Evolutionary conservation across 1,140 invertebrate genomes (phyloP).

Genomic region (Thrips palmi): DNA sequence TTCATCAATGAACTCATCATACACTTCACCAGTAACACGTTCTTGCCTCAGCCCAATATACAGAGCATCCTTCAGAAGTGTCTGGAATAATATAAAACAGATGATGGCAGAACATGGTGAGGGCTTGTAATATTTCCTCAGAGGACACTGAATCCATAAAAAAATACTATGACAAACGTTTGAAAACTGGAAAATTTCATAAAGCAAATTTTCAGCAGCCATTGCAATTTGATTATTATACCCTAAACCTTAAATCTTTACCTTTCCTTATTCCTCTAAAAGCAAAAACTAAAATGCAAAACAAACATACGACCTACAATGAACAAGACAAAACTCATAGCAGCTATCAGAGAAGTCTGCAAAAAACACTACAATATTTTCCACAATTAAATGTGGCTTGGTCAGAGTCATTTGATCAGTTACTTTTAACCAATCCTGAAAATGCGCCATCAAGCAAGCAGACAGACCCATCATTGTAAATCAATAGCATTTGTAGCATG

Average conservation of each 20-base stretch:
- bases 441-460: no score
- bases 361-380: slow-evolving; percentile 4
- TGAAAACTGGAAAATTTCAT: no score
- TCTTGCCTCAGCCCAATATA: slow-evolving; percentile 87
- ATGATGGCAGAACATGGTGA: slow-evolving; percentile 7
- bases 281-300: slow-evolving; percentile 6
- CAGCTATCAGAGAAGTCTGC: background rate
- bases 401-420: no score
- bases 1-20: slow-evolving; percentile 93
- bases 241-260: background rate
- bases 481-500: no score
- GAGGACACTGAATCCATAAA: background rate
- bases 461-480: no score
- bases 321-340: slow-evolving; percentile 2
- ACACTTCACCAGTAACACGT: slow-evolving; percentile 66
- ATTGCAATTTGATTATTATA: background rate
- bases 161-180: background rate
- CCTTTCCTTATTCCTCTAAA: background rate
- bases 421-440: no score
- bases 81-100: slow-evolving; percentile 24
- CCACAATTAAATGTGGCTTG: slow-evolving; percentile 9
- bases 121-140: background rate
- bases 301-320: background rate
- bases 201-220: no score
- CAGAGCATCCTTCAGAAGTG: slow-evolving; percentile 77